These are phyloP conservation scores for Formica exsecta DNA, from an alignment of 1,140 invertebrate genomes.

Conservation along the genomic window DNA sequence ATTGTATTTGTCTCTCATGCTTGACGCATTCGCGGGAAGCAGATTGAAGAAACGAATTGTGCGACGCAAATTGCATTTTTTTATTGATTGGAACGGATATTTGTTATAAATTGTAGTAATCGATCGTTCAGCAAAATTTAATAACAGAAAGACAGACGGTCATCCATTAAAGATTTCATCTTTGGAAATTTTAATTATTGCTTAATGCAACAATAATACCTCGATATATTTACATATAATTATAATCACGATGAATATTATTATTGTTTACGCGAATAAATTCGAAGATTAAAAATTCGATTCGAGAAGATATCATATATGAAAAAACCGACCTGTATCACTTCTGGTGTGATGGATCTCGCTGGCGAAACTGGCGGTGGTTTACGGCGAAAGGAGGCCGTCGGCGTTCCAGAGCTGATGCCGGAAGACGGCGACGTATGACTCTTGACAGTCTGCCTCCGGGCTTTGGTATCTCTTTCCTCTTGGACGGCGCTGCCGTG, in stretches of 20 bases:
- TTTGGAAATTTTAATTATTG: background rate
- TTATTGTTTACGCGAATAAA: background rate
- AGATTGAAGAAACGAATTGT: background rate
- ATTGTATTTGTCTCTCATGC: conserved; percentile 15
- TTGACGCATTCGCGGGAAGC: background rate
- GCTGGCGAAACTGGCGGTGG: conserved; percentile 68
- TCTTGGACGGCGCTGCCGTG: conserved; percentile 21
- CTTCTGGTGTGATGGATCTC: conserved; percentile 77
- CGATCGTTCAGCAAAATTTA: background rate
- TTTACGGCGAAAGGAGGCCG: conserved; percentile 75
- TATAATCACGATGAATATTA: background rate
- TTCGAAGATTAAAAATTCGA: background rate
- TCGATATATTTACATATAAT: background rate
- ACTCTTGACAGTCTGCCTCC: conserved; percentile 71
- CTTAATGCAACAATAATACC: no score
- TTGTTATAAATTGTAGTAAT: background rate
- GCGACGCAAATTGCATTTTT: background rate
- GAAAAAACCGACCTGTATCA: conserved; percentile 78
- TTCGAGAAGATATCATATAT: background rate
- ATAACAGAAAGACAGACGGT: background rate
- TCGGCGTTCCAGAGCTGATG: conserved; percentile 71
- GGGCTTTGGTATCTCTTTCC: conserved; percentile 38
- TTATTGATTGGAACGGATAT: background rate
- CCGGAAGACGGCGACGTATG: conserved; percentile 58
- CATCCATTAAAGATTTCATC: background rate